Evolutionary conservation across 2,113 vertebrate species (phyloP), one percentile per base, ranked within the genome.

Genomic region (Zeus faber): DNA sequence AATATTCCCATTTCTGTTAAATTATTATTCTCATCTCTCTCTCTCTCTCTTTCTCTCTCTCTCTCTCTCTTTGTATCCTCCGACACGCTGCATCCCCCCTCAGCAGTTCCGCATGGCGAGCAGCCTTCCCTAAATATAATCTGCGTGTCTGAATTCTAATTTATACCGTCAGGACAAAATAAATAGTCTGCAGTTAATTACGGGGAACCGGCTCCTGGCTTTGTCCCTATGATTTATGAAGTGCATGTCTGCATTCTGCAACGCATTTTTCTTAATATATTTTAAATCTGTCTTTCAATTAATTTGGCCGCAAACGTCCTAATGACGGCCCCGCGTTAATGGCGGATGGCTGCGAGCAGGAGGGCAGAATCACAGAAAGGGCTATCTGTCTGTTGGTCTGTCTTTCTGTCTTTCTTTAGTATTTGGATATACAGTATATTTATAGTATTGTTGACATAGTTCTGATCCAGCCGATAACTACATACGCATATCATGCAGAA

Each of bases 281-380:
- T 97, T 97, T 95, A 95, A 96, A 97, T 96, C 92, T 93, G 94
- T 91, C 92, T 93, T 94, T 96, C 93, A 97, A 96, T 98, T 97
- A 95, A 95, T 96, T 95, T 94, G 88, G 88, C 90, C 88, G 90
- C 91, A 93, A 94, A 96, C 80, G 91, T 97, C 94, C 96, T 95
- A 96, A 97, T 97, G 93, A 93, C 90, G 91, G 93, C 90, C 89
- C 91, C 88, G 84, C 81, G 86, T 91, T 94, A 94, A 95, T 94
- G 92, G 92, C 88, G 83, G 88, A 93, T 88, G 84, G 88, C 89
- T 84, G 83, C 85, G 80, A 64, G 20, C 13, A 84, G 68, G 58
- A 79, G 58, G 58, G 56, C 61, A 48, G 66, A 49, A 49, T 49
- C 35, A 29, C 62, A 63, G 60, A 24, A 46, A 21, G 22, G 11